Base-by-base conservation (phyloP, 2,888 invertebrate genomes). In the Liodrosophila aerea region DNA sequence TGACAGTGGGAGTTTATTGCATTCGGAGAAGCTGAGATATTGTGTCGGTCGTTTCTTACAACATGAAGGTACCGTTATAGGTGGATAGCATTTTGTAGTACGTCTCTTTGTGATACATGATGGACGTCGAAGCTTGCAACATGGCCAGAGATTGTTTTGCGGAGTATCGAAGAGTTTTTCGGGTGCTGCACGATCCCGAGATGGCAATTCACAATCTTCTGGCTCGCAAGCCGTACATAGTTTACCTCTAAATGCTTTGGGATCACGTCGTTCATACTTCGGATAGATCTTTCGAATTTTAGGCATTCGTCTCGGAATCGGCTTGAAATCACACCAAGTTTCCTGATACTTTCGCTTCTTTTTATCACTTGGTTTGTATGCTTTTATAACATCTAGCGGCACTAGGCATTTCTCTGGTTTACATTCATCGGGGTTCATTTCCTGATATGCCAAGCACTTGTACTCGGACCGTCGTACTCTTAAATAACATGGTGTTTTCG, bases 21-120 rank as follows among this genome's bases (percentile, higher is more conserved):
- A 76, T 34, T 78, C 76, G 0, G 76, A 78, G 12, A 67, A 76
- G 53, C 76, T 61, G 7, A 49, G 72, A 34, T 57, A 68, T 8
- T 18, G 40, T 1, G 68, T 59, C 22, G 9, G n/a, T 0, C 47
- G 41, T 41, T 74, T 74, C 27, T 13, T 37, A 37, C 73, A 77
- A 43, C 65, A 62, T 4, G 33, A 30, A 0, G 54, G 49, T 4
- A 4, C 1, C 0, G 36, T 12, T 0, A 5, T 0, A 0, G n/a
- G 0, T n/a, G n/a, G n/a, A n/a, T n/a, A n/a, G 15, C 73, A 73
- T 1, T 9, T 13, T 7, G 45, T 41, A 5, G 41, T 7, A 1
- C 0, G 0, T 0, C 60, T 36, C 1, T 0, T 40, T 0, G 39
- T 3, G 1, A 7, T n/a, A 7, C 78, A 73, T 1, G 11, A 49